phyloP scores from a whole-genome alignment of 64 coral and sea anemone species.

The Porites lutea region DNA sequence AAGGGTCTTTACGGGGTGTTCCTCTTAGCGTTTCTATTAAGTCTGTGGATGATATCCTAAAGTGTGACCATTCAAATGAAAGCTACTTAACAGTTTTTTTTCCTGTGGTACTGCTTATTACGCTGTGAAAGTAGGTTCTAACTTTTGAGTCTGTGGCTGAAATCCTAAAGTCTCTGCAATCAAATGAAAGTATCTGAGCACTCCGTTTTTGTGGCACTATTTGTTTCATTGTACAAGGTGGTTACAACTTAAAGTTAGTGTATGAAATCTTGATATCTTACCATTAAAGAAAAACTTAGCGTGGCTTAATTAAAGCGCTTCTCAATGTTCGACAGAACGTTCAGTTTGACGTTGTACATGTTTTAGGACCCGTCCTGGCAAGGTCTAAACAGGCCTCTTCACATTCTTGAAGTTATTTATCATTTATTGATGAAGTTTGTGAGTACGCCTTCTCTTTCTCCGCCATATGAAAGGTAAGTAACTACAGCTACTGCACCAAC shows the following conservation, averaged over 20 bases:
- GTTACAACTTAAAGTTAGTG: too few species aligned
- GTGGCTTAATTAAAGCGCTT: too few species aligned
- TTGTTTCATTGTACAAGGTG: too few species aligned
- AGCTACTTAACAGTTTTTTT: neutral
- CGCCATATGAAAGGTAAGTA: constrained; percentile 90
- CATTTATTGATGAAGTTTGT: constrained; percentile 85
- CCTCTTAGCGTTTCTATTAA: neutral
- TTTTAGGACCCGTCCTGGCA: constrained; percentile 92
- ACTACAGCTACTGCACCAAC: too few species aligned
- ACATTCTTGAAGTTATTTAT: constrained; percentile 93
- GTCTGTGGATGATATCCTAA: neutral
- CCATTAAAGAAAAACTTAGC: too few species aligned
- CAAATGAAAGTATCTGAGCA: too few species aligned
- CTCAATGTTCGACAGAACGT: too few species aligned
- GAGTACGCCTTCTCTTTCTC: constrained; percentile 74
- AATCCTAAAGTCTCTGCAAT: too few species aligned
- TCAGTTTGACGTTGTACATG: neutral
- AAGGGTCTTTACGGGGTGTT: too few species aligned
- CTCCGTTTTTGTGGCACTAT: too few species aligned
- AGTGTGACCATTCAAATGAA: neutral
- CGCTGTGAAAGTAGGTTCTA: neutral
- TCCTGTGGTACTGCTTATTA: neutral
- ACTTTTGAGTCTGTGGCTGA: too few species aligned
- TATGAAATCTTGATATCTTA: too few species aligned
- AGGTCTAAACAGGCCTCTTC: constrained; percentile 80